Evolutionary conservation across 2,113 vertebrate genomes (phyloP), one percentile per base, ranked within the genome.

Genomic region (Megalops atlanticus): DNA sequence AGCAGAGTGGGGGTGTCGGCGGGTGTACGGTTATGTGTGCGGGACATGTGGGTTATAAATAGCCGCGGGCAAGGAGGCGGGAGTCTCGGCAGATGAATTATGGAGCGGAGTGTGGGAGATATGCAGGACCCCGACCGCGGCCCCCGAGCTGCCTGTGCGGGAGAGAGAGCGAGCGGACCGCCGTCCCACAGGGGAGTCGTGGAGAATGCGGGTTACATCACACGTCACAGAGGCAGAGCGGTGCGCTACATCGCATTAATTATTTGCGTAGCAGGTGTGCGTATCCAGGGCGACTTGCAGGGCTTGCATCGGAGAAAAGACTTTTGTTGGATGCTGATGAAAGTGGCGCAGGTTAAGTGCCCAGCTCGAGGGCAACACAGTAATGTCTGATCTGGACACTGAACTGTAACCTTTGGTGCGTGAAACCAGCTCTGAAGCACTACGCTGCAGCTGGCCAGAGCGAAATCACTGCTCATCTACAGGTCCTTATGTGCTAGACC

Each of bases 61-160:
- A 64, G 58, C n/a, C 4, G n/a, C 12, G 27, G 58, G 58, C n/a
- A n/a, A n/a, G 2, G 58, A 64, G 24, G n/a, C n/a, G 11, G 58
- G 58, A 64, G n/a, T 64, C 58, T 64, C 58, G 7, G n/a, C n/a
- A n/a, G 58, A 31, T 64, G 58, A 64, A 64, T 31, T 64, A 64
- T 64, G 12, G 58, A 64, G 58, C 8, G 58, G 58, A 24, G 58
- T 4, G 58, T 18, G 21, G n/a, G 52, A 58, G 24, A 58, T 58
- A 58, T 24, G 52, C 18, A 24, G 52, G 27, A 64, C 3, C 24
- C 8, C 58, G 58, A 24, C 49, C 49, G 58, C 10, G 58, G 24
- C 12, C 58, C 58, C 58, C 24, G 58, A 0, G 21, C 4, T 7
- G 4, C 52, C 2, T 15, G 21, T 0, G 5, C 21, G 5, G 21